Percentiles rank a stretch among this genome's conserved stretches.
phyloP scores from a whole-genome alignment of 2,888 invertebrate genomes.

The Andrena marginata region DNA sequence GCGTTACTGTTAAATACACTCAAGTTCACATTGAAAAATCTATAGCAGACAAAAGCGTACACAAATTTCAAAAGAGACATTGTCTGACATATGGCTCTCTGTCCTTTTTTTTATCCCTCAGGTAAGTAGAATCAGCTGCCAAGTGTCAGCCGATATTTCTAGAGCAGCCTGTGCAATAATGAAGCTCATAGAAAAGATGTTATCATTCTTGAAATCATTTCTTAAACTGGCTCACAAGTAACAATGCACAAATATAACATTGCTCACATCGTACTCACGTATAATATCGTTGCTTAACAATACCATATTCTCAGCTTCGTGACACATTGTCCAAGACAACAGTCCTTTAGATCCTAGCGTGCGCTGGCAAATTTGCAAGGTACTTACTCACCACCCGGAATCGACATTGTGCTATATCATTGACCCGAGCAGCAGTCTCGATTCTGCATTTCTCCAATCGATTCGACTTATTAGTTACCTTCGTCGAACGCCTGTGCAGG shows the following conservation, averaged over 20 bases:
- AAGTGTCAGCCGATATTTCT: background rate
- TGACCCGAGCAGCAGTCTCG: background rate
- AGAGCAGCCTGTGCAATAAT: background rate
- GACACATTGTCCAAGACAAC: conserved; percentile 12
- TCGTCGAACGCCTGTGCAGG: background rate
- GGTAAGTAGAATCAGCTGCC: too few species aligned
- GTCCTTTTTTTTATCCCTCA: too few species aligned
- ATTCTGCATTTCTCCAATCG: conserved; percentile 25
- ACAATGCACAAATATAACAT: background rate
- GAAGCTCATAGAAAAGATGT: background rate
- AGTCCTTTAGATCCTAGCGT: conserved; percentile 2
- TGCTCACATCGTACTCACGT: background rate
- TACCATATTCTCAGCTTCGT: background rate
- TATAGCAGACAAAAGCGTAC: too few species aligned
- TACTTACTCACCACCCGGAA: conserved; percentile 21
- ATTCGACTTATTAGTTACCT: conserved; percentile 35
- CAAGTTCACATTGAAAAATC: too few species aligned
- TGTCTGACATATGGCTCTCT: too few species aligned
- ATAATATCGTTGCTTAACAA: background rate
- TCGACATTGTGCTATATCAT: background rate
- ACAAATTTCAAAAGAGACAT: too few species aligned
- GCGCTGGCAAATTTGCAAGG: conserved; percentile 6
- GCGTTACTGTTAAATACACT: too few species aligned
- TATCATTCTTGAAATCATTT: conserved; percentile 1
- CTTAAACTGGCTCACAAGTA: background rate